Base-by-base conservation (phyloP, 2,888 invertebrate genomes). In the Linhomoeus sp. region DNA sequence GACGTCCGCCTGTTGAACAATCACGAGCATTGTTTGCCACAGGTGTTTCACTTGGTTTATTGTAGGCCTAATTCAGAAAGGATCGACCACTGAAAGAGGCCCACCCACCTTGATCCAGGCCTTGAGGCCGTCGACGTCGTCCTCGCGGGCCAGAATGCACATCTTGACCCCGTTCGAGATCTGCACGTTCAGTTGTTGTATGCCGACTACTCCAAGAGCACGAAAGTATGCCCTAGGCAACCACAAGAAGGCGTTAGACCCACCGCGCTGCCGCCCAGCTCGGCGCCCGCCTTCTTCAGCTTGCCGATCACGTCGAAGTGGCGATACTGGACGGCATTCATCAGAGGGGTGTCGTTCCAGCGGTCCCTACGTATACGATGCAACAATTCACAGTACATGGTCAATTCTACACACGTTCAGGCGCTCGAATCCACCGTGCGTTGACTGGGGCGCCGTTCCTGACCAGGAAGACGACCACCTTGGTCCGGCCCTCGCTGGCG, bases 371-470 rank as follows among this genome's bases (percentile, higher is more conserved):
- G 56, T 50, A 33, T 12, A 9, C 29, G 29, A 29, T 9, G 12
- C 29, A 29, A 12, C n/a, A n/a, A n/a, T n/a, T n/a, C n/a, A n/a
- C n/a, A n/a, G n/a, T n/a, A n/a, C n/a, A n/a, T n/a, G n/a, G n/a
- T n/a, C n/a, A n/a, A n/a, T n/a, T n/a, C n/a, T n/a, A n/a, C n/a
- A n/a, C n/a, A n/a, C n/a, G n/a, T n/a, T n/a, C n/a, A n/a, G 24
- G 25, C 41, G 17, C 22, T 9, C 42, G 7, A 14, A 42, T 22
- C 7, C 22, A 50, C 52, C 78, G 77, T 37, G 75, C 70, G 61
- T 87, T 85, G 2, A 87, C 81, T 45, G 78, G 80, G 0, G 82
- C 82, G 0, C 87, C 87, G 57, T 79, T 75, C 45, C 74, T 72
- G 25, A 88, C 69, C 29, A 87, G 70, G 63, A 76, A 78, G 52